These are phyloP conservation scores for Larimichthys polyactis DNA, from an alignment of 2,113 vertebrate species.

Conservation along the genomic window DNA sequence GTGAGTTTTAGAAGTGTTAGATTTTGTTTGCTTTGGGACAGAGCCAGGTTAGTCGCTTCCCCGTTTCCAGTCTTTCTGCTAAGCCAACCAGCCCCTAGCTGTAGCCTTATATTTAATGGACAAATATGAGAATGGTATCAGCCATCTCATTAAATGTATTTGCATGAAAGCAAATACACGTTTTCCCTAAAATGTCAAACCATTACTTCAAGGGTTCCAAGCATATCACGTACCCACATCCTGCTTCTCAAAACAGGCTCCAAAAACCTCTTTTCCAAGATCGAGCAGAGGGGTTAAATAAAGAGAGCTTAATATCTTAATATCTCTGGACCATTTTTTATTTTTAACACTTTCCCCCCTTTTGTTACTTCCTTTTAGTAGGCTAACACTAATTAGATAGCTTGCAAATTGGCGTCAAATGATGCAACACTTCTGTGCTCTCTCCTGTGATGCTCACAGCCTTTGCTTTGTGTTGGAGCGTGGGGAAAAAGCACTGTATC, in stretches of 20 bases:
- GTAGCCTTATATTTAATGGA: not conserved
- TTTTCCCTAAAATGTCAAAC: not conserved
- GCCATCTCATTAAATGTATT: not conserved
- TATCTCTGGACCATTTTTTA: conserved; percentile 12
- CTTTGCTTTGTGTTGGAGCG: conserved; percentile 7
- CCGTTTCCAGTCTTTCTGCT: not conserved
- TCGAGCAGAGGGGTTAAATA: not conserved
- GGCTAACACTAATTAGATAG: conserved; percentile 49
- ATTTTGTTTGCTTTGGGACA: not conserved
- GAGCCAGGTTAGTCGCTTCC: not conserved
- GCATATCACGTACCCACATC: not conserved
- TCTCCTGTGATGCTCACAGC: conserved; percentile 15
- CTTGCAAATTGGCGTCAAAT: conserved; percentile 38
- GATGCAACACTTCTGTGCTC: conserved; percentile 33
- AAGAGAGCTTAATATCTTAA: conserved; percentile 15
- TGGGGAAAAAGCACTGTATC: conserved; percentile 17
- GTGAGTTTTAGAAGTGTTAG: not conserved
- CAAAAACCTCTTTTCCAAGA: not conserved
- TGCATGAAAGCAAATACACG: not conserved
- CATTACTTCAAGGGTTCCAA: not conserved
- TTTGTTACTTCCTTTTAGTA: conserved; percentile 18
- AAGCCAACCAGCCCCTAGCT: not conserved
- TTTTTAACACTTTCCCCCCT: conserved; percentile 1
- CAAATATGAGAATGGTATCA: not conserved
- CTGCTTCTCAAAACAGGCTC: conserved; percentile 13